Conservation (phyloP, 2,888 invertebrate species). For the Carabus problematicus region DNA sequence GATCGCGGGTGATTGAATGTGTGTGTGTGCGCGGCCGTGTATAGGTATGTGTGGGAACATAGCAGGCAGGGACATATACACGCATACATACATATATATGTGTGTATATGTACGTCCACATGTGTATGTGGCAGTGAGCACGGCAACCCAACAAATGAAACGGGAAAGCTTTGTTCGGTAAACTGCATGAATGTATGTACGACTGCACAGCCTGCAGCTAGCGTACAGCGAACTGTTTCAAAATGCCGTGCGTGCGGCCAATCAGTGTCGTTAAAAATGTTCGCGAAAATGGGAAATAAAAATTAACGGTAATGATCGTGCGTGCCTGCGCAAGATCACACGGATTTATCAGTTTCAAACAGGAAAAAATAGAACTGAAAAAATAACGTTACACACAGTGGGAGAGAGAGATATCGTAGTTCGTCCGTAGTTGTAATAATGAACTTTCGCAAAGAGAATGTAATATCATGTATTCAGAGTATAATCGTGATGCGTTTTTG, state of each 20-base stretch:
- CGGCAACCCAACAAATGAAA: conserved; percentile 54
- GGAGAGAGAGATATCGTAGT: no score
- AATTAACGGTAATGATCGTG: conserved; percentile 38
- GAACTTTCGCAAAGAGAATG: no score
- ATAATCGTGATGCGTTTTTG: no score
- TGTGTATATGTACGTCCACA: background rate
- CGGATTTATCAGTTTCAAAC: background rate
- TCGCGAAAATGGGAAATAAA: conserved; percentile 40
- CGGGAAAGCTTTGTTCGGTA: conserved; percentile 53
- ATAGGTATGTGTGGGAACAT: background rate
- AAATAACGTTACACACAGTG: no score
- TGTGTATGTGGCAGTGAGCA: conserved; percentile 37
- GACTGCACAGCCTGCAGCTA: conserved; percentile 48
- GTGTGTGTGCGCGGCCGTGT: conserved; percentile 2
- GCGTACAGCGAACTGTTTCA: conserved; percentile 13
- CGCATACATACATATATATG: background rate
- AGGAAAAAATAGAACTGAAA: no score
- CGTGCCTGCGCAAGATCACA: conserved; percentile 27
- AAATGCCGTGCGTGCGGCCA: conserved; percentile 6
- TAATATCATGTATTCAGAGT: no score
- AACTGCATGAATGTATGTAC: conserved; percentile 49
- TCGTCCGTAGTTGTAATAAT: no score
- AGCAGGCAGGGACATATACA: background rate
- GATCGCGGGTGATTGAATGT: background rate
- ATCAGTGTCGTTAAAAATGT: conserved; percentile 38